Evolutionary conservation across 2,888 invertebrate genomes (phyloP).

Genomic region (Nysson spinosus): DNA sequence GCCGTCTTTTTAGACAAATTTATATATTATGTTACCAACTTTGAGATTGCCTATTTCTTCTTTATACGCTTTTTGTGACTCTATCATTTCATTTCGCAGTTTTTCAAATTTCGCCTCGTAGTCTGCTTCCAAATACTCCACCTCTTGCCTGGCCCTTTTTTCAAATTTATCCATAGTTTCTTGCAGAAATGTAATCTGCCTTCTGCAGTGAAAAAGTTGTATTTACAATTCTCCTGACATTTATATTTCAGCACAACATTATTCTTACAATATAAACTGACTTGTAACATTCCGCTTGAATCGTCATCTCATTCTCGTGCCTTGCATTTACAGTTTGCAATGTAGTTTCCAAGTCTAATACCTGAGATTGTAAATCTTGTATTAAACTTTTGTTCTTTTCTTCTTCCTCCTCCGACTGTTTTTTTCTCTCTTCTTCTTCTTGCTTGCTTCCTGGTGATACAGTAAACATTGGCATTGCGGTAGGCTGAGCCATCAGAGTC

Average conservation of each 20-base stretch:
- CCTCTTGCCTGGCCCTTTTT: slow-evolving; percentile 62
- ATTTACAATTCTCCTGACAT: not conserved
- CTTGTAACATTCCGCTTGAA: slow-evolving; percentile 71
- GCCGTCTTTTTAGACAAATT: no score
- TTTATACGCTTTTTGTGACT: slow-evolving; percentile 60
- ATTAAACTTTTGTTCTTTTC: slow-evolving; percentile 56
- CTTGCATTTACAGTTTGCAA: slow-evolving; percentile 66
- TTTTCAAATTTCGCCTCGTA: slow-evolving; percentile 67
- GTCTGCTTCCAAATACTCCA: slow-evolving; percentile 65
- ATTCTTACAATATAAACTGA: slow-evolving; percentile 30
- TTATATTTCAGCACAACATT: not conserved
- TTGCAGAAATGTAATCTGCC: slow-evolving; percentile 65
- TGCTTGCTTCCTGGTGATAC: slow-evolving; percentile 20
- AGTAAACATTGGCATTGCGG: slow-evolving; percentile 40
- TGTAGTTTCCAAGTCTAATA: slow-evolving; percentile 65
- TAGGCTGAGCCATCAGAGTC: slow-evolving; percentile 67
- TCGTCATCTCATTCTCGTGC: slow-evolving; percentile 69
- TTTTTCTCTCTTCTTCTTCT: slow-evolving; percentile 17
- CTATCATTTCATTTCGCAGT: slow-evolving; percentile 60
- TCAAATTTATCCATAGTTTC: slow-evolving; percentile 66
- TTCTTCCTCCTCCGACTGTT: slow-evolving; percentile 35
- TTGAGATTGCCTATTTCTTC: slow-evolving; percentile 66
- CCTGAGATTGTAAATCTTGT: slow-evolving; percentile 67
- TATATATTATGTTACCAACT: slow-evolving; percentile 40
- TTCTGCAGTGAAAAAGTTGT: slow-evolving; percentile 51